Base-by-base conservation (phyloP, 2,797 vertebrate species). In the Acropternis orthonyx region DNA sequence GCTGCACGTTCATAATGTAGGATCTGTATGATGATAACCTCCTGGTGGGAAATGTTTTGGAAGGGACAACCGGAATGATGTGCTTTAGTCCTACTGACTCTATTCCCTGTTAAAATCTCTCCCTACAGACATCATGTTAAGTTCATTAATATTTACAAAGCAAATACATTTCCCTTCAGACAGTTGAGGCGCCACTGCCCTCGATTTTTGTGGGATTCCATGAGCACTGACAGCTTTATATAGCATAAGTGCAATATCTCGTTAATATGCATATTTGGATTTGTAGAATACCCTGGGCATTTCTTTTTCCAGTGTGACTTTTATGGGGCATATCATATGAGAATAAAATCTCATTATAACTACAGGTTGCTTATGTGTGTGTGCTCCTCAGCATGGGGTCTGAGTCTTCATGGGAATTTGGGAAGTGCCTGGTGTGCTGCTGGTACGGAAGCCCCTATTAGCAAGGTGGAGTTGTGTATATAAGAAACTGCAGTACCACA, bases 71-170 rank as follows among this genome's bases (percentile, higher is more conserved):
- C 49, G 66, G 68, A 85, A 54, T 65, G 3, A 30, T 6, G 15
- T 69, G 55, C 58, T 69, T 77, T 20, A 52, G 69, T 49, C 58
- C 55, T 81, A 2, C 66, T 59, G 78, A 39, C 63, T 55, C 27
- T 79, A 52, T 75, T 85, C 26, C 51, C 62, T 69, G 43, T 37
- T 84, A 52, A 89, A 88, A 78, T 55, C 41, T 68, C 39, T 83
- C 95, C 76, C 82, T 37, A 4, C 30, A 73, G 89, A 69, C 22
- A 69, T 22, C 37, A 18, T 66, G 32, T 73, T 76, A 90, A 84
- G 55, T 80, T 91, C 54, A 69, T 84, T 88, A 89, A 81, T 84
- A 84, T 81, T 96, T 89, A 56, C 62, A 73, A 66, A 92, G 73
- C 55, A 91, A 86, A 88, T 75, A 37, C 12, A 28, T 78, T 88